Conservation (phyloP, 1,140 invertebrate genomes). For the Drosophila nannoptera region DNA sequence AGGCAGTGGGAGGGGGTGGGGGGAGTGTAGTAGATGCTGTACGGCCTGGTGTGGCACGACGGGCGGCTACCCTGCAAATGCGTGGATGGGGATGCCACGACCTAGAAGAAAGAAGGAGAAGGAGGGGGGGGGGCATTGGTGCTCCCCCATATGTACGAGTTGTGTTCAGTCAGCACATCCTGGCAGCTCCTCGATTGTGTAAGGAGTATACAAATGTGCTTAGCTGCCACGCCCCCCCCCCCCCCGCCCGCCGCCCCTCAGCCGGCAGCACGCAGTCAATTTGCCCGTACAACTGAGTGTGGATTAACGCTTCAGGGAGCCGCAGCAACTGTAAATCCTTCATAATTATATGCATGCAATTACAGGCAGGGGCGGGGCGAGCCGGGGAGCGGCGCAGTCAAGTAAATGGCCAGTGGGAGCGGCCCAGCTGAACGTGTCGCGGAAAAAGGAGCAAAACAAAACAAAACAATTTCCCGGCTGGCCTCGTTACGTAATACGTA, state of each 20-base stretch:
- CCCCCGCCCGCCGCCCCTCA: too few species aligned
- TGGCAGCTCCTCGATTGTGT: neutral
- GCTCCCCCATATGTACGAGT: too few species aligned
- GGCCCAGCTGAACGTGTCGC: conserved; percentile 40
- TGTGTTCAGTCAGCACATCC: too few species aligned
- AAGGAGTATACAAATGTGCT: conserved; percentile 27
- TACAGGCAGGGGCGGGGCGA: conserved; percentile 12
- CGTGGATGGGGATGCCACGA: too few species aligned
- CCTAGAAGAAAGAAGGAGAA: too few species aligned
- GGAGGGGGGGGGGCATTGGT: too few species aligned
- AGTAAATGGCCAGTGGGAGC: conserved; percentile 31
- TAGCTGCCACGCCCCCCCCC: too few species aligned
- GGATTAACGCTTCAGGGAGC: conserved; percentile 56
- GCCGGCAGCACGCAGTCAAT: conserved; percentile 34
- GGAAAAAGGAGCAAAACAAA: conserved; percentile 13
- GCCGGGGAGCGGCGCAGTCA: conserved; percentile 17
- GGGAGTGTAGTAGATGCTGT: too few species aligned
- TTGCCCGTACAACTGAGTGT: conserved; percentile 47
- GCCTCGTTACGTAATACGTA: neutral
- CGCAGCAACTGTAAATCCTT: conserved; percentile 10
- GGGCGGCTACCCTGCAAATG: too few species aligned
- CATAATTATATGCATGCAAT: conserved; percentile 65
- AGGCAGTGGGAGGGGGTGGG: too few species aligned
- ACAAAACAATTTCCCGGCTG: conserved; percentile 60
- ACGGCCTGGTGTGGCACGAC: too few species aligned